Evolutionary conservation across 2,797 vertebrate species (phyloP).

Genomic region (Otolemur crassicaudatus): DNA sequence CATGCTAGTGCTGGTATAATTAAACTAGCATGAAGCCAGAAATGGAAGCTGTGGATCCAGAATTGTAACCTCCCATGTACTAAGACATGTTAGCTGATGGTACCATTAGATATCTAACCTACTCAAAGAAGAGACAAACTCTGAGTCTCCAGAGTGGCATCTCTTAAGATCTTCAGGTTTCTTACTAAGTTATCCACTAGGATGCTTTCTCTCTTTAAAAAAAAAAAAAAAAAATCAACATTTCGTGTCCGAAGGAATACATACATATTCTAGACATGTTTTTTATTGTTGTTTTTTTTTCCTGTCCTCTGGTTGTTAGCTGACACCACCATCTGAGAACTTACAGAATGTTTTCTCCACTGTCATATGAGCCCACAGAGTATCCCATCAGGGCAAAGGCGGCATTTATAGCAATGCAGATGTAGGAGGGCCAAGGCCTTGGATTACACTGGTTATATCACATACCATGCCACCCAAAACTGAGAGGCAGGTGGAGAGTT

Average conservation of each 20-base stretch:
- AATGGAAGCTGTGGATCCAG: neutral
- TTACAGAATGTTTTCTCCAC: neutral
- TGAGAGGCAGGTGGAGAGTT: neutral
- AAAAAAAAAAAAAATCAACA: neutral
- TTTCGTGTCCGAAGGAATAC: neutral
- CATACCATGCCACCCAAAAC: neutral
- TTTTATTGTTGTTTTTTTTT: neutral
- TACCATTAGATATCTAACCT: neutral
- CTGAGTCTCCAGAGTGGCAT: neutral
- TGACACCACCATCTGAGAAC: neutral
- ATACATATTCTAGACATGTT: neutral
- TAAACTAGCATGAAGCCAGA: neutral
- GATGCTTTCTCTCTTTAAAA: neutral
- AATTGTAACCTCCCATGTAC: neutral
- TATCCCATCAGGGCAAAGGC: neutral
- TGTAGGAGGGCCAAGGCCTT: neutral
- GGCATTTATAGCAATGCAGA: neutral
- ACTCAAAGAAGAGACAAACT: neutral
- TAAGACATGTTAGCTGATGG: rapidly evolving
- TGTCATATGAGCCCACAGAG: rapidly evolving
- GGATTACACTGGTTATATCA: neutral
- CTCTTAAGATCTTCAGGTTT: neutral
- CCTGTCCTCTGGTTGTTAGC: neutral
- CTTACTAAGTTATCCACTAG: neutral
- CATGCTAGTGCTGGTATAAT: neutral